phyloP scores from a whole-genome alignment of 2,888 invertebrate species.

The Drosophila histrio region DNA sequence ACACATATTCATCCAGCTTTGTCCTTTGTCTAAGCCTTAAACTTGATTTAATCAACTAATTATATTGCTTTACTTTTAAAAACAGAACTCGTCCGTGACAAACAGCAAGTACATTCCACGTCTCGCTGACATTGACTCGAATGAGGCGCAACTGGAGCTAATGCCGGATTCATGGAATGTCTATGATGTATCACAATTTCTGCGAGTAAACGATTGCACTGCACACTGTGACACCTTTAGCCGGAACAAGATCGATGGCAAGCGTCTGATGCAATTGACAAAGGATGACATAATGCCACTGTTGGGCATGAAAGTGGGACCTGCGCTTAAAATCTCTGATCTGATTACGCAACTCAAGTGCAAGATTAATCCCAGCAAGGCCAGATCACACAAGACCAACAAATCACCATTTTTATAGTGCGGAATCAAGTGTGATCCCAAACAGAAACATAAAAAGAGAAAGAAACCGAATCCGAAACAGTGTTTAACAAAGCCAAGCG shows the following conservation, averaged over 20 bases:
- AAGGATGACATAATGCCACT: conserved; percentile 96
- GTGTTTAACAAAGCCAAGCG: conserved; percentile 34
- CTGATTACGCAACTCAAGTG: conserved; percentile 95
- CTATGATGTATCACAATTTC: conserved; percentile 94
- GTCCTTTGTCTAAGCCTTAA: not conserved
- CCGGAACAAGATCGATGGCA: conserved; percentile 91
- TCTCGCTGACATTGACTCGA: conserved; percentile 83
- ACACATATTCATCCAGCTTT: not conserved
- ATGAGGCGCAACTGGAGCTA: conserved; percentile 74
- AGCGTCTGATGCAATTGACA: conserved; percentile 90
- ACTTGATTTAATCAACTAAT: not conserved
- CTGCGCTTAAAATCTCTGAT: conserved; percentile 96
- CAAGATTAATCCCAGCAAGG: conserved; percentile 85
- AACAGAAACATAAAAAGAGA: conserved; percentile 6
- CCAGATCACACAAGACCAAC: conserved; percentile 86
- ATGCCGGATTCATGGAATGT: conserved; percentile 91
- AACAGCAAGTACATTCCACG: conserved; percentile 86
- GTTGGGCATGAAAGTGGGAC: conserved; percentile 97
- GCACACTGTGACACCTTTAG: conserved; percentile 89
- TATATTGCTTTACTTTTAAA: not conserved
- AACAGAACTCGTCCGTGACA: conserved; percentile 84
- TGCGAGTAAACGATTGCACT: conserved; percentile 93
- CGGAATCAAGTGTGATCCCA: conserved; percentile 30
- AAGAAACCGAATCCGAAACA: conserved; percentile 9
- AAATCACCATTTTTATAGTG: conserved; percentile 88